phyloP scores from a whole-genome alignment of 2,797 vertebrate species.

The Argyrosomus regius region DNA sequence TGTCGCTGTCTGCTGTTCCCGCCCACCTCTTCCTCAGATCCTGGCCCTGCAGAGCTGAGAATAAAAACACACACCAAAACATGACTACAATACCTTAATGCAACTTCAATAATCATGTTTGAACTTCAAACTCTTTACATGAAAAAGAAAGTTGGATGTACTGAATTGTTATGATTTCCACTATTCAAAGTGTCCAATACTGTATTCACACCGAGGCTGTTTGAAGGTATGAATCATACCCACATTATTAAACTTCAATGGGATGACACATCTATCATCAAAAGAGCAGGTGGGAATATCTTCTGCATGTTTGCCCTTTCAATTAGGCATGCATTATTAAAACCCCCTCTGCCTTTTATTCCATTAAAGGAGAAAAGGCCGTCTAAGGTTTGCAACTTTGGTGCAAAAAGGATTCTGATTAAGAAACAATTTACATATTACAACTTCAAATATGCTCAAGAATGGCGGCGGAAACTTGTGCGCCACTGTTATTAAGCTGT shows the following conservation, averaged over 20 bases:
- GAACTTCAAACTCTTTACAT: not conserved
- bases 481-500: slow-evolving; percentile 35
- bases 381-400: slow-evolving; percentile 43
- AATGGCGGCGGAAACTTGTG: slow-evolving; percentile 12
- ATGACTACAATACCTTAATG: not conserved
- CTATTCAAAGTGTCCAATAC: slow-evolving; percentile 8
- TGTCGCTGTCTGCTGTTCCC: slow-evolving; percentile 83
- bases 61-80: slow-evolving; percentile 32
- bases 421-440: slow-evolving; percentile 58
- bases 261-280: slow-evolving; percentile 68
- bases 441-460: slow-evolving; percentile 52
- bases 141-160: slow-evolving; percentile 6
- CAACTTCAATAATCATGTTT: not conserved
- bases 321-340: slow-evolving; percentile 70
- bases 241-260: slow-evolving; percentile 67
- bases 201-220: slow-evolving; percentile 29
- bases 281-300: slow-evolving; percentile 71
- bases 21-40: slow-evolving; percentile 88
- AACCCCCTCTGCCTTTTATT: slow-evolving; percentile 51
- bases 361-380: slow-evolving; percentile 58
- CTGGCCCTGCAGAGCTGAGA: slow-evolving; percentile 68
- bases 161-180: slow-evolving; percentile 20
- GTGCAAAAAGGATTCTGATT: slow-evolving; percentile 71
- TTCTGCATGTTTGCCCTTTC: slow-evolving; percentile 60
- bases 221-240: slow-evolving; percentile 69